Percentiles rank a stretch among this genome's conserved stretches.
Conservation (phyloP, 2,113 vertebrate genomes). For the Suncus etruscus region DNA sequence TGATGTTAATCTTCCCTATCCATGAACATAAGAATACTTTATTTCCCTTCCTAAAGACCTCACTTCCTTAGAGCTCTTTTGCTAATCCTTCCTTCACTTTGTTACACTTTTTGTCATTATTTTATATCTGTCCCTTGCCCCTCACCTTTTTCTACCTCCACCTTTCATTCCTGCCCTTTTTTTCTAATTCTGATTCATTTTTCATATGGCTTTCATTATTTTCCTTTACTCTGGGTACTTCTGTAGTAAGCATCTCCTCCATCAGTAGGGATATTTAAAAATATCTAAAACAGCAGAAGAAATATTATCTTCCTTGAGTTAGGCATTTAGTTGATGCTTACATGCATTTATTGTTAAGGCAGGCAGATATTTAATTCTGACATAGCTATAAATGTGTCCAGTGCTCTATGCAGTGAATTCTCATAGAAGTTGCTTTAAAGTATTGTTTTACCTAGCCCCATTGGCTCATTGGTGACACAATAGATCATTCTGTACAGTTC, state of each 20-base stretch:
- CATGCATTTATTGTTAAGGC: background rate
- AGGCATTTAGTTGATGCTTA: background rate
- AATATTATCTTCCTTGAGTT: background rate
- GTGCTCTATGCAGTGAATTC: background rate
- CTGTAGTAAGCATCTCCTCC: background rate
- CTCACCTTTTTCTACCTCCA: background rate
- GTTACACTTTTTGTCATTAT: background rate
- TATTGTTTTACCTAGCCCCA: no score
- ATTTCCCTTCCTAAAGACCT: background rate
- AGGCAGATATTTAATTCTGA: background rate
- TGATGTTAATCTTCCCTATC: no score
- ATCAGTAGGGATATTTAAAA: background rate
- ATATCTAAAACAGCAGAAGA: conserved; percentile 5
- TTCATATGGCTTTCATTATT: background rate
- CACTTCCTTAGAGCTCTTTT: background rate
- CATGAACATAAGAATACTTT: no score
- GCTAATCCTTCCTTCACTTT: background rate
- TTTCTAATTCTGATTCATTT: background rate
- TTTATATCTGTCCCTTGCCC: background rate
- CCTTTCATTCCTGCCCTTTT: background rate
- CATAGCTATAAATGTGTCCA: background rate
- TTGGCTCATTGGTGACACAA: no score
- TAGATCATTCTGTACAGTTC: background rate
- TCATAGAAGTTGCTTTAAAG: background rate
- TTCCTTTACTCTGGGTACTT: background rate